Percentiles rank a stretch among this genome's conserved stretches.
phyloP scores from a whole-genome alignment of 2,888 invertebrate genomes.

The Drosophila koepferae region DNA sequence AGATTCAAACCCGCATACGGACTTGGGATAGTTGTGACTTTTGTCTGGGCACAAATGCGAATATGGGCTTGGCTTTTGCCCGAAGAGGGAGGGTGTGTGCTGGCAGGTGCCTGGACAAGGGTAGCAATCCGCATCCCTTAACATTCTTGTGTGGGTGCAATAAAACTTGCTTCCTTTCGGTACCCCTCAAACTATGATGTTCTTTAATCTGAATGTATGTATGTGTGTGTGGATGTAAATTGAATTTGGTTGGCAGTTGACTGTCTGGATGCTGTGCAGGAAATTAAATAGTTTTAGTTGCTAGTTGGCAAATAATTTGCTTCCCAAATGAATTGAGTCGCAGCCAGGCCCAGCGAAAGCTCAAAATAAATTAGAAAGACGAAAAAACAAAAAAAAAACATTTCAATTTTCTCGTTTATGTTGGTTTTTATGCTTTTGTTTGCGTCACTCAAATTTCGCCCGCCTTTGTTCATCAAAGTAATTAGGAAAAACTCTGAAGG shows the following conservation, averaged over 20 bases:
- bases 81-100: slow-evolving; percentile 1
- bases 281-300: slow-evolving; percentile 76
- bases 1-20: slow-evolving; percentile 63
- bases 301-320: slow-evolving; percentile 68
- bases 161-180: slow-evolving; percentile 61
- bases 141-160: slow-evolving; percentile 49
- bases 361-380: not conserved
- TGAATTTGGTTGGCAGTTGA: slow-evolving; percentile 61
- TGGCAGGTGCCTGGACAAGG: slow-evolving; percentile 32
- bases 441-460: slow-evolving; percentile 66
- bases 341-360: slow-evolving; percentile 23
- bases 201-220: slow-evolving; percentile 27
- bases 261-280: slow-evolving; percentile 44
- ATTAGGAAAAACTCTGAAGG: slow-evolving; percentile 73
- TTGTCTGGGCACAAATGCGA: slow-evolving; percentile 63
- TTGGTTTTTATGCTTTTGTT: slow-evolving; percentile 69
- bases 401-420: slow-evolving; percentile 70
- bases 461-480: slow-evolving; percentile 80
- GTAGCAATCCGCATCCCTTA: slow-evolving; percentile 35
- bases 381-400: slow-evolving; percentile 23
- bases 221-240: slow-evolving; percentile 44
- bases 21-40: slow-evolving; percentile 80
- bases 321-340: slow-evolving; percentile 24
- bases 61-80: slow-evolving; percentile 65
- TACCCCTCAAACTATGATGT: slow-evolving; percentile 10